Base-by-base conservation (phyloP, 2,888 invertebrate species). In the Bursaphelenchus okinawaensis region DNA sequence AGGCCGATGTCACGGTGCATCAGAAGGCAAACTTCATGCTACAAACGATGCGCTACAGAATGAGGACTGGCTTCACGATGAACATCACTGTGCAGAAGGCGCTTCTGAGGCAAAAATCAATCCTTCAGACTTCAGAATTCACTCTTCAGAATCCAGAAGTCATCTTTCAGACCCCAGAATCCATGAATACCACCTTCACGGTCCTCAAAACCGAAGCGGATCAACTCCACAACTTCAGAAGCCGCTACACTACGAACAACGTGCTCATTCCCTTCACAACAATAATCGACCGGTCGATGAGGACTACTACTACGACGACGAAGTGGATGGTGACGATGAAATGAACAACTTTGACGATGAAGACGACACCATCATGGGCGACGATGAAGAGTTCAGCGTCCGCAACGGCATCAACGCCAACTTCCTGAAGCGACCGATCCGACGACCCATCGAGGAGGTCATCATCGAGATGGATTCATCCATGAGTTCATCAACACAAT, bases 281-380 rank as follows among this genome's bases (percentile, higher is more conserved):
- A 40, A 40, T n/a, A 40, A 40, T 4, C 40, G 6, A 40, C 12
- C n/a, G 2, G 1, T 6, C 16, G 31, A 40, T 1, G 51, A 26
- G 8, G 52, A 59, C 26, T 51, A 31, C 12, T 50, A 52, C n/a
- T 55, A 50, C 16, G 50, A 52, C 27, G 1, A 54, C 29, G 55
- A 67, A 23, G 69, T 62, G n/a, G 67, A 69, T 9, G 58, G 67
- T 4, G 65, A 68, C n/a, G 66, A 68, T 12, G 63, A 65, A 26
- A 64, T 55, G 22, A 28, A 26, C 27, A 22, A 19, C 7, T 26
- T 52, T 7, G 52, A 24, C 29, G 8, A 52, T 24, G 19, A 22
- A 28, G 23, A 52, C 52, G 27, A 56, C 26, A 31, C 19, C 4
- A 16, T 9, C 64, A 59, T 27, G 64, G 64, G 55, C 65, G 59